Percentiles rank a stretch among this genome's conserved stretches.
Evolutionary conservation across 2,113 vertebrate genomes (phyloP).

Genomic region (Hoplias malabaricus): DNA sequence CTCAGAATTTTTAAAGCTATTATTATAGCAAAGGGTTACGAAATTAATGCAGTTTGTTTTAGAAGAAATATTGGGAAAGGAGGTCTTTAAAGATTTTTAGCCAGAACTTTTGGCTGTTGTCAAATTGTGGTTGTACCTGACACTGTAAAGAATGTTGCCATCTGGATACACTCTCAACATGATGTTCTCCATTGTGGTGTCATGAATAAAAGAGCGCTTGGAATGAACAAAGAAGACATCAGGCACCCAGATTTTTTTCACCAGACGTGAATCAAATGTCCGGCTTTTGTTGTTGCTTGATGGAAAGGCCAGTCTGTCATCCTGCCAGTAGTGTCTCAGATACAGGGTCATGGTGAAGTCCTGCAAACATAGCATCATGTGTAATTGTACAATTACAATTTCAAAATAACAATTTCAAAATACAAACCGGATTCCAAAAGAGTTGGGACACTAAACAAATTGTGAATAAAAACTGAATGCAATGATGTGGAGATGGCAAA

Average conservation of each 20-base stretch:
- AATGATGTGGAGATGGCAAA: no score
- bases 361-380: slow-evolving; percentile 61
- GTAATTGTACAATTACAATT: background rate
- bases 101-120: background rate
- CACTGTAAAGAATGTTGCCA: slow-evolving; percentile 87
- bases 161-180: slow-evolving; percentile 85
- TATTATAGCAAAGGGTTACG: no score
- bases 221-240: slow-evolving; percentile 93
- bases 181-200: slow-evolving; percentile 88
- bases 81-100: no score
- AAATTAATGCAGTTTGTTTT: no score
- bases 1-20: no score
- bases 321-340: slow-evolving; percentile 93
- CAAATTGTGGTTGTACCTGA: slow-evolving; percentile 70
- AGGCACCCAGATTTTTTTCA: slow-evolving; percentile 92
- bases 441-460: no score
- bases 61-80: no score
- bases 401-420: no score
- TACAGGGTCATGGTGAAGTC: slow-evolving; percentile 95
- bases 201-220: slow-evolving; percentile 90
- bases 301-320: slow-evolving; percentile 86
- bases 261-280: slow-evolving; percentile 87
- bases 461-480: no score
- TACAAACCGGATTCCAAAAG: no score
- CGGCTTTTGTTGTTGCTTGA: slow-evolving; percentile 90